A percentile compares a stretch with the other conserved stretches of the same genome.
Conservation (phyloP, 2,113 vertebrate genomes). For the Takifugu flavidus region DNA sequence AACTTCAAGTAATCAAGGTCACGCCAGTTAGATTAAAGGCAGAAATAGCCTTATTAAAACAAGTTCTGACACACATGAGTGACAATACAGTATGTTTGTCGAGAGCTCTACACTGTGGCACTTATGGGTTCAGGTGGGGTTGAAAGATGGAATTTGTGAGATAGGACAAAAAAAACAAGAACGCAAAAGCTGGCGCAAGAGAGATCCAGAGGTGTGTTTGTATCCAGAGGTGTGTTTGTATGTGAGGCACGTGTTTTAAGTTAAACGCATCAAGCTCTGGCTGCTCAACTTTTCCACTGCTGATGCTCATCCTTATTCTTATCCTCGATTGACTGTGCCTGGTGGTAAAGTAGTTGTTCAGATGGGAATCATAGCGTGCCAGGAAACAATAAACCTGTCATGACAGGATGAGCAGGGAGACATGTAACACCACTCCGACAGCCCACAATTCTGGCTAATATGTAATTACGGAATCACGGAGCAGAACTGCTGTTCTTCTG, state of each 20-base stretch:
- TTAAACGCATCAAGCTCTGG: neutral
- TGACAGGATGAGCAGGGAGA: neutral
- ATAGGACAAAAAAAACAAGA: neutral
- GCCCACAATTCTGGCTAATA: conserved; percentile 4
- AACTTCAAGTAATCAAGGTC: neutral
- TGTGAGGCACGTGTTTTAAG: neutral
- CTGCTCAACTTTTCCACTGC: conserved; percentile 4
- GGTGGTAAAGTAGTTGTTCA: conserved; percentile 13
- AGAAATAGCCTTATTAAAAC: neutral
- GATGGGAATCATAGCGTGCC: conserved; percentile 4
- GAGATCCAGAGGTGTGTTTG: conserved; percentile 15
- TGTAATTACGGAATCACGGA: conserved; percentile 11
- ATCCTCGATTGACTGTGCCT: conserved; percentile 16
- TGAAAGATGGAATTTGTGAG: neutral
- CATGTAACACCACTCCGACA: too few relatives aligned
- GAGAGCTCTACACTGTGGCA: neutral
- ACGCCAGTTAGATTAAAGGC: neutral
- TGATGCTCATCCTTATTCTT: neutral
- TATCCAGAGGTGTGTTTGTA: conserved; percentile 22
- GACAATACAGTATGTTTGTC: neutral
- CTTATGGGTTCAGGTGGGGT: conserved; percentile 1
- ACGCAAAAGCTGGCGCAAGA: too few relatives aligned
- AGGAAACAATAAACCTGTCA: conserved; percentile 1
- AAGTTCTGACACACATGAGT: neutral
- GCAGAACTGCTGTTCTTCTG: conserved; percentile 2